Evolutionary conservation across 2,113 vertebrate genomes (phyloP), one percentile per base, ranked within the genome.

Genomic region (Speoplatyrhinus poulsoni): DNA sequence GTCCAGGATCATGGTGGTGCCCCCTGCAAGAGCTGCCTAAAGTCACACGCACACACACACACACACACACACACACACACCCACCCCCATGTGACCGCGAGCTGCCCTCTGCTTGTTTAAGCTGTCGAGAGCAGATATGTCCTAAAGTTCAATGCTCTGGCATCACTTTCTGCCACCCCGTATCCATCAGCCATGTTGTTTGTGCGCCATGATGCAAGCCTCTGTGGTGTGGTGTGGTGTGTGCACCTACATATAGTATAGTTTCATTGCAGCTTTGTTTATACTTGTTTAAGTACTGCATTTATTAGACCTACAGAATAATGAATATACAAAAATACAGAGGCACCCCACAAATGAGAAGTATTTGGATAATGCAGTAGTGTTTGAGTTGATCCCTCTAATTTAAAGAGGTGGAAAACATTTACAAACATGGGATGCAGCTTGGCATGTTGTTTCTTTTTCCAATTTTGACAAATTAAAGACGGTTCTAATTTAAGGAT

Each of bases 1-100:
- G 86, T 99, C 98, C 0, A 99, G 75, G 82, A 99, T 96, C 96
- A 96, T 98, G n/a, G 97, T 99, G 19, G 98, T 99, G 17, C 98
- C 98, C 85, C 98, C 98, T 3, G 96, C 96, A 47, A 99, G 19
- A 61, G 96, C 97, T 32, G 98, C 97, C 98, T 99, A 89, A 9
- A 87, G 80, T 78, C 65, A 87, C 9, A n/a, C 58, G 47, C 49
- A 32, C 36, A 12, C 5, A 41, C 36, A 26, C 19, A 26, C 19
- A 26, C 26, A 26, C 26, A 26, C 26, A 19, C 36, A 41, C 36
- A 26, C 26, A 26, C 26, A 26, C 26, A 26, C 26, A 26, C 26
- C 1, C 36, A 41, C 36, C 4, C 92, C 92, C 86, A 67, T 77
- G 90, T 93, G 92, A 92, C 91, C 91, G 88, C 79, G 66, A 49